These are phyloP conservation scores for Sylvia borin DNA, from an alignment of 2,797 vertebrate species.

Conservation along the genomic window DNA sequence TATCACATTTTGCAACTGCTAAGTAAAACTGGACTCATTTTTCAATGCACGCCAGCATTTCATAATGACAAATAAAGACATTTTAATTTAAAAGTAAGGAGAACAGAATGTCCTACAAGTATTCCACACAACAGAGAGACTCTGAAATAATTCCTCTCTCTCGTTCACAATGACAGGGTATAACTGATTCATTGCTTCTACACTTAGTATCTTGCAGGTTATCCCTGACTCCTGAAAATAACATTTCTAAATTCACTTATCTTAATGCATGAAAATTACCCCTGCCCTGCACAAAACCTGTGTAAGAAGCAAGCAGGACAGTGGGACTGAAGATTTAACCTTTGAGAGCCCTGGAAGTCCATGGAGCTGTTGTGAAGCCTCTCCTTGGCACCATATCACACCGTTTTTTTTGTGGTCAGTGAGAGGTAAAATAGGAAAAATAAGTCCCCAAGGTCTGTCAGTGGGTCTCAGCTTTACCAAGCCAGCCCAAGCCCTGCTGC, in stretches of 20 bases:
- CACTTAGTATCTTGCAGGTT: background rate
- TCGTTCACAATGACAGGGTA: background rate
- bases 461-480: background rate
- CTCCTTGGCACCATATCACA: background rate
- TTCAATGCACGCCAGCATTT: background rate
- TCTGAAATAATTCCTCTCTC: constrained; percentile 4
- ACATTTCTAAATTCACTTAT: background rate
- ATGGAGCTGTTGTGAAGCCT: background rate
- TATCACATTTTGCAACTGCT: background rate
- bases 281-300: background rate
- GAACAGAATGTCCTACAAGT: background rate
- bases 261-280: background rate
- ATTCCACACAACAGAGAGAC: background rate
- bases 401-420: background rate
- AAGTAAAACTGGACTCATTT: background rate
- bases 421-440: background rate
- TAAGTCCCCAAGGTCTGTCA: background rate
- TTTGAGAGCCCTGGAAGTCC: background rate
- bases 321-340: background rate
- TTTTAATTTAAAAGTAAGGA: constrained; percentile 25
- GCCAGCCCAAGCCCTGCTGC: background rate
- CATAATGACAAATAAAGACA: background rate
- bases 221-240: constrained; percentile 24
- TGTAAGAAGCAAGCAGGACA: background rate
- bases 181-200: background rate